Percentiles rank a stretch among this genome's conserved stretches.
phyloP scores from a whole-genome alignment of 2,113 vertebrate genomes.

The Sminthopsis crassicaudata region DNA sequence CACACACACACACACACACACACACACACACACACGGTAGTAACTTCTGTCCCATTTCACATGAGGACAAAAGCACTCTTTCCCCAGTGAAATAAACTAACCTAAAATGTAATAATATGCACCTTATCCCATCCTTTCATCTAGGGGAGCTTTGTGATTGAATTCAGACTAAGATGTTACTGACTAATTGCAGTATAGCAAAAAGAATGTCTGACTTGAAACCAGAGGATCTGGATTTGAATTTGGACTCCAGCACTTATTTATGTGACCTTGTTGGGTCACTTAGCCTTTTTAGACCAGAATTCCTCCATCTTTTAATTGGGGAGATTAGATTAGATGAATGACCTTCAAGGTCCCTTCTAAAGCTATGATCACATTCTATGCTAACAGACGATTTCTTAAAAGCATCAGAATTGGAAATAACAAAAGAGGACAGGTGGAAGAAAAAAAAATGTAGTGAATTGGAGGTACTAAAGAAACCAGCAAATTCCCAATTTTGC shows the following conservation, averaged over 20 bases:
- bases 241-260: background rate
- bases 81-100: no score
- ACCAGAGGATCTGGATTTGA: background rate
- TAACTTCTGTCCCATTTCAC: background rate
- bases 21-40: background rate
- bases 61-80: no score
- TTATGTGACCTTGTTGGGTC: background rate
- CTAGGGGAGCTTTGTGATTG: background rate
- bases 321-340: background rate
- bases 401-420: background rate
- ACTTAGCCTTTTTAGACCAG: background rate
- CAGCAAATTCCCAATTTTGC: background rate
- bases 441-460: background rate
- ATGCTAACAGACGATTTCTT: background rate
- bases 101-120: no score
- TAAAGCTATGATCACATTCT: background rate
- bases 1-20: no score
- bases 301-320: background rate
- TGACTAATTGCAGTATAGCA: background rate
- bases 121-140: background rate
- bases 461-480: background rate
- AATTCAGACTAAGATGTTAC: background rate
- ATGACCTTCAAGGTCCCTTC: background rate
- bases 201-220: background rate
- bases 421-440: background rate